Base-by-base conservation (phyloP, 1,140 invertebrate species). In the Yoshiicerus persimilis region DNA sequence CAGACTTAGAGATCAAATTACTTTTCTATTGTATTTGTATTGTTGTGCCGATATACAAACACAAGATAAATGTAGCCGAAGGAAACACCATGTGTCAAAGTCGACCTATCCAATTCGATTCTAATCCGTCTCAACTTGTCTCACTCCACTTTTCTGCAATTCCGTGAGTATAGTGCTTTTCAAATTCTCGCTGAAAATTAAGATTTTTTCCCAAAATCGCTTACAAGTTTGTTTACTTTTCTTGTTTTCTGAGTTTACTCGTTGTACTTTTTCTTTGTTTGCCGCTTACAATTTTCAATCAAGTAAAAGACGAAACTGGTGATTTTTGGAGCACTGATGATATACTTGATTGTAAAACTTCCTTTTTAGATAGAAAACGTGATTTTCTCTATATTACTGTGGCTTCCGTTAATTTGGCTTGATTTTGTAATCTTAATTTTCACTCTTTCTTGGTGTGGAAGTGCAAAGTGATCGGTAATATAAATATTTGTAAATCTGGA, bases 61-160 rank as follows among this genome's bases (percentile, higher is more conserved):
- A 80, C 16, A 80, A 80, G 75, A 80, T 80, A 34, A 80, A 34
- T 80, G 34, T 80, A 70, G 30, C 30, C 66, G 66, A 70, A 30
- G 16, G 20, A 38, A 80, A 80, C 75, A 80, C 75, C 75, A 80
- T 80, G 75, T 80, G 75, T 80, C 75, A 80, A 80, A 80, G 75
- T 80, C 75, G 75, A 80, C 75, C 32, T 80, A 36, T 80, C 75
- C 75, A 32, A 70, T 70, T 80, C 30, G 30, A 70, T 70, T 80
- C 30, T 80, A 80, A 34, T 80, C 34, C 23, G 75, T 80, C 75
- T 80, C 32, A 36, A 56, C 47, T 56, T 56, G 32, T 36, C n/a
- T 80, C 75, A 80, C 66, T 70, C 11, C 66, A 80, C 75, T 80
- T 80, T 80, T 80, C 30, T 36, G 34, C 32, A 38, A 20, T 77